Percentiles rank a stretch among this genome's conserved stretches.
Evolutionary conservation across 2,797 vertebrate species (phyloP).

Genomic region (Fratercula arctica): DNA sequence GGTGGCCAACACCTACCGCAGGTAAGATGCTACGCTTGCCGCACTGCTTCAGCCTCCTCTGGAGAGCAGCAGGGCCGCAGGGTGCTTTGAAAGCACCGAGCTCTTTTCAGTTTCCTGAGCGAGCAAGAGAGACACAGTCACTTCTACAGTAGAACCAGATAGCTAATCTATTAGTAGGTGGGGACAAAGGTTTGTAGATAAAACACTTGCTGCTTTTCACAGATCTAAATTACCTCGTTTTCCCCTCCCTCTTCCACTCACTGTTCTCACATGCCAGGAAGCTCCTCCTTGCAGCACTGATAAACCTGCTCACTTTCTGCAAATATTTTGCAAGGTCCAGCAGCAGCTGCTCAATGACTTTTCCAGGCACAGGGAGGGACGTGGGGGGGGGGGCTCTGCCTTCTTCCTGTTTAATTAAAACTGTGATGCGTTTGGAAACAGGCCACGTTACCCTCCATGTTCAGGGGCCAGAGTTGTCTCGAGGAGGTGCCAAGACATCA

Average conservation of each 20-base stretch:
- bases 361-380: neutral
- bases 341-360: neutral
- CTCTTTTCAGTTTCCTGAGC: neutral
- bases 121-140: neutral
- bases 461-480: neutral
- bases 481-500: neutral
- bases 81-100: neutral
- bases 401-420: conserved; percentile 30
- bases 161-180: neutral
- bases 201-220: neutral
- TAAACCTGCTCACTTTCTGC: neutral
- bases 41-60: neutral
- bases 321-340: conserved; percentile 2
- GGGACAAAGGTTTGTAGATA: neutral
- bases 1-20: conserved; percentile 83
- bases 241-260: neutral
- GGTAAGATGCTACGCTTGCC: conserved; percentile 75
- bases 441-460: rapidly evolving
- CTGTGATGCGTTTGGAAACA: neutral
- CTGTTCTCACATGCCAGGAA: neutral
- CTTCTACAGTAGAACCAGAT: neutral
- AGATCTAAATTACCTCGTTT: neutral
- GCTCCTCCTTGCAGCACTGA: neutral
- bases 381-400: neutral
- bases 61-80: rapidly evolving